phyloP scores from a whole-genome alignment of 2,113 vertebrate species.

The Tragelaphus imberbis region DNA sequence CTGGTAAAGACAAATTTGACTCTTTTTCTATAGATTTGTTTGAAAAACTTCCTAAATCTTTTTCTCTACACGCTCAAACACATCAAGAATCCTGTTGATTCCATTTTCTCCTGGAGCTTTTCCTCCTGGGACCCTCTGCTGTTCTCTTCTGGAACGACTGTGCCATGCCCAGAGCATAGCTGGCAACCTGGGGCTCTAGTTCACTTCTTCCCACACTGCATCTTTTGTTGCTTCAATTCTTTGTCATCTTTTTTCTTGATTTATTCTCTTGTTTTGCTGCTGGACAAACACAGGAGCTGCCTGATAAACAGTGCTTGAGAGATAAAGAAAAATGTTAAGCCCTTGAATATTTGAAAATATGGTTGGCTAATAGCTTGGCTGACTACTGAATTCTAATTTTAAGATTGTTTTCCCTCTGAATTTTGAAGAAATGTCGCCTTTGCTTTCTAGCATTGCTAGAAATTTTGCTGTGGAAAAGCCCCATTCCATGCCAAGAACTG shows the following conservation, averaged over 20 bases:
- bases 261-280: not conserved
- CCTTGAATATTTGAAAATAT: conserved; percentile 14
- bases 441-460: not conserved
- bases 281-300: not conserved
- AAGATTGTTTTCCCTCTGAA: not conserved
- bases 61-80: not conserved
- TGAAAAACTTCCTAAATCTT: not conserved
- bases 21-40: not conserved
- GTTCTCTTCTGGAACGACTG: not conserved
- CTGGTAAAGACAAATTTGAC: not conserved
- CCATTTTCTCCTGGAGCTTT: not conserved
- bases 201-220: not conserved
- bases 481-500: not conserved
- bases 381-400: conserved; percentile 5
- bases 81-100: not conserved
- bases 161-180: too few species aligned
- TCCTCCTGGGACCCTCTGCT: not conserved
- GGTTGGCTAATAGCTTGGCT: not conserved
- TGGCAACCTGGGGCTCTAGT: not conserved
- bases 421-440: conserved; percentile 1
- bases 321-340: not conserved
- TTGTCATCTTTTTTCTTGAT: conserved; percentile 6
- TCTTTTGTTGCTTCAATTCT: not conserved
- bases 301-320: not conserved
- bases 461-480: not conserved